Conservation (phyloP, 1,140 invertebrate genomes). For the Cyclina sinensis region DNA sequence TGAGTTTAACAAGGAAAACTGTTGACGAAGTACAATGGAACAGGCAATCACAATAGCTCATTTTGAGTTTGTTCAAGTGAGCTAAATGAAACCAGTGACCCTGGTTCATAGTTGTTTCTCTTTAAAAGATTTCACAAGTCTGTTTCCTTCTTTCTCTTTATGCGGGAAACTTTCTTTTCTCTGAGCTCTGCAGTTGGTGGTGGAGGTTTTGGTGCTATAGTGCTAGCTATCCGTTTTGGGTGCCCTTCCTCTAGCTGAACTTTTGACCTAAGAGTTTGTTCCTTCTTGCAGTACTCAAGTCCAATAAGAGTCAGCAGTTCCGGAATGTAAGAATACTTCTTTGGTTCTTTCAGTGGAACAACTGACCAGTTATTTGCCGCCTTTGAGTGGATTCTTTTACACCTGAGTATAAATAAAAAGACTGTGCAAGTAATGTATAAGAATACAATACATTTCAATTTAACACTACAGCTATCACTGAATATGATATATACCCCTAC, state of each 20-base stretch:
- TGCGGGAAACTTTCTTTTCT: neutral
- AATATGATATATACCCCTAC: no score
- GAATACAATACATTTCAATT: no score
- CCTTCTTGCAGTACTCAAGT: neutral
- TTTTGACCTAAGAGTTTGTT: neutral
- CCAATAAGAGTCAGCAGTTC: conserved; percentile 15
- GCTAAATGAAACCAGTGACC: no score
- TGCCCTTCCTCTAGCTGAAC: neutral
- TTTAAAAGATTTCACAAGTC: no score
- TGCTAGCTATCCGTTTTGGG: neutral
- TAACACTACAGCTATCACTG: no score
- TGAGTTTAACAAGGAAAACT: no score
- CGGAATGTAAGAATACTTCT: conserved; percentile 16
- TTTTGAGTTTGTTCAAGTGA: no score
- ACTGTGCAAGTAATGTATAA: no score
- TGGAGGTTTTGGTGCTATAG: neutral
- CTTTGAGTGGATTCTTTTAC: conserved; percentile 2
- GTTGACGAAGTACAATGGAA: no score
- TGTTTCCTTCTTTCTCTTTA: neutral
- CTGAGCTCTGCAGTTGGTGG: neutral
- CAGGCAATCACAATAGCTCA: no score
- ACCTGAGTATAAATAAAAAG: neutral
- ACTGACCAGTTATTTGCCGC: conserved; percentile 46
- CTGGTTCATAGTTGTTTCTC: no score
- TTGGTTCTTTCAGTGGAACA: neutral